Base-by-base conservation (phyloP, 2,888 invertebrate species). In the Rhingia campestris region DNA sequence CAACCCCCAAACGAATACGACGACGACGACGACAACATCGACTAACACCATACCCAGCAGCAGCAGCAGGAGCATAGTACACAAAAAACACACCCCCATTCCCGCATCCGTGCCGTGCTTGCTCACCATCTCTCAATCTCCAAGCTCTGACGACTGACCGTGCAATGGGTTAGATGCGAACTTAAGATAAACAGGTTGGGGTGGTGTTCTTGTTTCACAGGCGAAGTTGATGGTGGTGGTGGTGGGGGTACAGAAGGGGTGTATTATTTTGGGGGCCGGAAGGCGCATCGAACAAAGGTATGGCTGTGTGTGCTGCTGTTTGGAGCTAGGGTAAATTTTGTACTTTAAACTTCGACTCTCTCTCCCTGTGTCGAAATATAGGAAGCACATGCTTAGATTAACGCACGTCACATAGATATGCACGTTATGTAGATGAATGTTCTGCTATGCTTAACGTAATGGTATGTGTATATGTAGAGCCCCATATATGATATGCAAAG, bases 151-250 rank as follows among this genome's bases (percentile, higher is more conserved):
- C 66, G 84, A 84, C 84, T 84, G 84, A 84, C 84, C 84, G 84
- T 84, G 84, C 84, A 84, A 84, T 84, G 84, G 84, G 84, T 84
- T 84, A 84, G 84, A 84, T 84, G 84, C 84, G 84, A 84, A 84
- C 74, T 84, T 80, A 84, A 84, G 84, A 84, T 84, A 84, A 84
- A 84, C 84, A 84, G 80, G 84, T 80, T 80, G 84, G 84, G 84
- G 49, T 49, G 49, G 43, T 45, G 43, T 45, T n/a, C 43, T 45
- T 80, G 69, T 59, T 69, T 64, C 41, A 54, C 58, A 64, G 81
- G 70, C 61, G 66, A 9, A 5, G 10, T 41, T 45, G 22, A 22
- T 35, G 41, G 61, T 45, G 54, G 59, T 22, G 67, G 43, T 9
- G 49, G 33, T 35, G n/a, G 43, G 49, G 37, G 51, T 39, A 53